phyloP scores from a whole-genome alignment of 2,797 vertebrate species.

The Bovichtus diacanthus region DNA sequence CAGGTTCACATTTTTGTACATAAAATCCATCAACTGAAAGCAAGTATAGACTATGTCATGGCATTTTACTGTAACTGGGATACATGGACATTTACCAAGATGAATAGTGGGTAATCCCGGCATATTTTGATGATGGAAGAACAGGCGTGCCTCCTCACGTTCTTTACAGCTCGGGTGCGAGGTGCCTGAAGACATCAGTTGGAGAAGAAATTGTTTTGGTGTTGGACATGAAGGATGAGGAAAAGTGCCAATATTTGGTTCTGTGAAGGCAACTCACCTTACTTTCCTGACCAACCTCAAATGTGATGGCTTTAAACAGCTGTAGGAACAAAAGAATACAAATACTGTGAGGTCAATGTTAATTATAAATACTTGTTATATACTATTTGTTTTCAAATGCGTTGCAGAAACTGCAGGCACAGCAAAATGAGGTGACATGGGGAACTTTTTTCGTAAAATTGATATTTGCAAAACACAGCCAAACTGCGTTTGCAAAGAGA shows the following conservation, averaged over 20 bases:
- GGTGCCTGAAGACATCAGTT: slow-evolving; percentile 83
- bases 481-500: background rate
- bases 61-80: background rate
- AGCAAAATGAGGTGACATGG: background rate
- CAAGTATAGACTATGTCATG: background rate
- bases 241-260: background rate
- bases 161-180: slow-evolving; percentile 93
- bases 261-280: slow-evolving; percentile 84
- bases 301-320: slow-evolving; percentile 93
- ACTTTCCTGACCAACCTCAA: slow-evolving; percentile 90
- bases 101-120: slow-evolving; percentile 92
- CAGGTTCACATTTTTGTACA: background rate
- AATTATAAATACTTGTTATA: background rate
- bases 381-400: background rate
- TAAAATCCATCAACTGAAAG: background rate
- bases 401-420: background rate
- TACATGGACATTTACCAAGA: slow-evolving; percentile 84
- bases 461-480: background rate
- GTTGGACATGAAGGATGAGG: background rate
- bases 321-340: slow-evolving; percentile 64
- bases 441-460: background rate
- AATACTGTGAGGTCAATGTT: background rate
- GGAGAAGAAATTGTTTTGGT: background rate
- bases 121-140: slow-evolving; percentile 97
- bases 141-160: slow-evolving; percentile 94